These are phyloP conservation scores for Parazoanthus darwini DNA, from an alignment of 92 coral and sea anemone genomes.

Conservation along the genomic window DNA sequence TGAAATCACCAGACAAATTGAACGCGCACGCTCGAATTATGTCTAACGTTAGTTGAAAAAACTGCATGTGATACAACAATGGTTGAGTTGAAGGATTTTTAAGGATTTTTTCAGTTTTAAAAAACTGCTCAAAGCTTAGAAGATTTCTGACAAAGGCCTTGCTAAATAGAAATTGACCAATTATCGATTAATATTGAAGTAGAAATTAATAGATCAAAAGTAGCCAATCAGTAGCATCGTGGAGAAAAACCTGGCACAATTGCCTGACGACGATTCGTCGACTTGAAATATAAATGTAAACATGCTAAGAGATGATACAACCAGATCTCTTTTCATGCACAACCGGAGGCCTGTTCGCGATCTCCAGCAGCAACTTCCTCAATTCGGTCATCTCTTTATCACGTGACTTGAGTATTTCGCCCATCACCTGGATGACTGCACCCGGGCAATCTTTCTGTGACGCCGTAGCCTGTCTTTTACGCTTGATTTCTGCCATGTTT, in stretches of 20 bases:
- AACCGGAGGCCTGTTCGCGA: constrained; percentile 38
- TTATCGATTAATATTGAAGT: too few relatives aligned
- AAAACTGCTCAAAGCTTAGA: too few relatives aligned
- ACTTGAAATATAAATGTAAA: neutral
- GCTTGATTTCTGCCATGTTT: constrained; percentile 37
- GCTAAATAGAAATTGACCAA: too few relatives aligned
- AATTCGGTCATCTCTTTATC: constrained; percentile 30
- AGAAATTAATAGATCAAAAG: neutral
- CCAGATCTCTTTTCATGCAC: constrained; percentile 6
- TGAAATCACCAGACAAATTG: too few relatives aligned
- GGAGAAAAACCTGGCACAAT: too few relatives aligned
- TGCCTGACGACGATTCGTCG: neutral
- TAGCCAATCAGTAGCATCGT: neutral
- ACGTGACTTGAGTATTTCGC: constrained; percentile 31
- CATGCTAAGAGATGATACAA: constrained; percentile 24
- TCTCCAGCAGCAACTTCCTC: constrained; percentile 25
- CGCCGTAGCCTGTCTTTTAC: constrained; percentile 16
- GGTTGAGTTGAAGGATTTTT: too few relatives aligned
- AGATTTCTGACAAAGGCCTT: too few relatives aligned
- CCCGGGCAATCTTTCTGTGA: constrained; percentile 31
- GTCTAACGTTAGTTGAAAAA: too few relatives aligned
- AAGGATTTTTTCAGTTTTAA: too few relatives aligned
- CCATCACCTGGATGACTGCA: constrained; percentile 36
- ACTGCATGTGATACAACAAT: too few relatives aligned
- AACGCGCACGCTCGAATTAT: too few relatives aligned